Conservation (phyloP, 2,888 invertebrate species). For the Acanthosepion pharaonis region DNA sequence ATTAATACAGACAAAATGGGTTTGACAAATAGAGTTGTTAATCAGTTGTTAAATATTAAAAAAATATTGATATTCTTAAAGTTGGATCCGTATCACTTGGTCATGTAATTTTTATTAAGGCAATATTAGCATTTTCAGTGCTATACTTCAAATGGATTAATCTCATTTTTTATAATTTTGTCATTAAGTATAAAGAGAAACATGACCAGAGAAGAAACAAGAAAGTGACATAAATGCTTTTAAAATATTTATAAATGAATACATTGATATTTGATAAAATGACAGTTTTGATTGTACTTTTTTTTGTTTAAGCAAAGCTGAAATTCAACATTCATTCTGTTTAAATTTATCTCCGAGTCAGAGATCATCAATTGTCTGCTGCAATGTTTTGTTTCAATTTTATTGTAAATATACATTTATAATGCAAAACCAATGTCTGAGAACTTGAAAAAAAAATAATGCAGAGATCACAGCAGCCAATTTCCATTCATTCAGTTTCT, state of each 20-base stretch:
- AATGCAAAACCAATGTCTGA: neutral
- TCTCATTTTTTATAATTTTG: neutral
- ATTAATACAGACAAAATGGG: neutral
- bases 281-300: neutral
- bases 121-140: neutral
- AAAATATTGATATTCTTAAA: neutral
- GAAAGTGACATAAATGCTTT: neutral
- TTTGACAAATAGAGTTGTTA: neutral
- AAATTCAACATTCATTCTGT: neutral
- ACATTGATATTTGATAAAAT: neutral
- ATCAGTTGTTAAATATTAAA: neutral
- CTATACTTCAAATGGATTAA: neutral
- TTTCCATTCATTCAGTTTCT: neutral
- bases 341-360: neutral
- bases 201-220: neutral
- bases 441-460: neutral
- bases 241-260: constrained; percentile 9
- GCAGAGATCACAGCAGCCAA: neutral
- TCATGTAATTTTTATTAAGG: neutral
- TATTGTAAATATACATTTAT: neutral
- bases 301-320: neutral
- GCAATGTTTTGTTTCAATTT: neutral
- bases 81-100: neutral
- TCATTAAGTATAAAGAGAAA: neutral
- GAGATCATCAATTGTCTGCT: neutral